Conservation (phyloP, 2,888 invertebrate species). For the Lomographa bimaculata region DNA sequence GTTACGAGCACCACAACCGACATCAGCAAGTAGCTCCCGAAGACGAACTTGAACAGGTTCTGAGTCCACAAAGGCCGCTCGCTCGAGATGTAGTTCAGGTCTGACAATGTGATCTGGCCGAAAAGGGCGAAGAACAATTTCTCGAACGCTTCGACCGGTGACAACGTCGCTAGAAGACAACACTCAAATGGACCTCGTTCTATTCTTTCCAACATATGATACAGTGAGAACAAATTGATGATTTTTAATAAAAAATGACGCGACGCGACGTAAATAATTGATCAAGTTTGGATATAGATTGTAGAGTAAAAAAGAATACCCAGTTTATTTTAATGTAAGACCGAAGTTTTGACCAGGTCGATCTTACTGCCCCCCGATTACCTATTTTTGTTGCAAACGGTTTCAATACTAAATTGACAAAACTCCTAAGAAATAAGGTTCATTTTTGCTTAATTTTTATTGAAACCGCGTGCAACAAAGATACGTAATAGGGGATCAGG, state of each 20-base stretch:
- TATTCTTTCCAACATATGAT: slow-evolving; percentile 32
- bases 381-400: no score
- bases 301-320: no score
- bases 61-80: slow-evolving; percentile 92
- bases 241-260: background rate
- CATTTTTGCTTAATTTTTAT: no score
- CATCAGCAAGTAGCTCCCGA: slow-evolving; percentile 99
- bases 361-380: no score
- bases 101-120: slow-evolving; percentile 95
- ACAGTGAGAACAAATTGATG: slow-evolving; percentile 61
- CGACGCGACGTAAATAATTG: no score
- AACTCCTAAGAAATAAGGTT: no score
- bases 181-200: slow-evolving; percentile 72
- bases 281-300: no score
- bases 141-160: slow-evolving; percentile 96
- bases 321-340: no score
- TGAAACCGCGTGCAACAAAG: no score
- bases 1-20: slow-evolving; percentile 99
- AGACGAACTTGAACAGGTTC: slow-evolving; percentile 94
- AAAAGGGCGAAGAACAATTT: slow-evolving; percentile 99
- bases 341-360: no score
- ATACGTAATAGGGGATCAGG: no score
- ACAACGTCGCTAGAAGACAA: slow-evolving; percentile 90
- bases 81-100: slow-evolving; percentile 89
- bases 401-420: no score